These are phyloP conservation scores for Aleiodes leptofemur DNA, from an alignment of 2,888 invertebrate species.

Conservation along the genomic window DNA sequence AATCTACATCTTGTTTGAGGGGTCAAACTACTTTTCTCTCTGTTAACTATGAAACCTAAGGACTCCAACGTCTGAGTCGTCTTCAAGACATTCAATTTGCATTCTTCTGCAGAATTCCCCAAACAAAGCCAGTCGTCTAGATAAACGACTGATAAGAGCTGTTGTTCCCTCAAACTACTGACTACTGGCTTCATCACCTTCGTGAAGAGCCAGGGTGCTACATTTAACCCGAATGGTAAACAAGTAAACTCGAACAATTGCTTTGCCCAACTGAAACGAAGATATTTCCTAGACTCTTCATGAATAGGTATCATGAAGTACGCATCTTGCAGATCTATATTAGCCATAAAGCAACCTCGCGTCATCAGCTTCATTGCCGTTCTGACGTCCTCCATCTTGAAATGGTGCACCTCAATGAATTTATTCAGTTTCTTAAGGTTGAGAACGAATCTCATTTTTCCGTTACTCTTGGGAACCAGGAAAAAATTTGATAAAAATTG, in stretches of 20 bases:
- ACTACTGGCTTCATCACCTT: slow-evolving; percentile 46
- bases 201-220: too few relatives aligned
- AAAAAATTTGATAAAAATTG: too few relatives aligned
- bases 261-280: slow-evolving; percentile 53
- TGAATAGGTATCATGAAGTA: slow-evolving; percentile 51
- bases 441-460: background rate
- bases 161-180: background rate
- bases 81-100: background rate
- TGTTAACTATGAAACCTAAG: slow-evolving; percentile 14
- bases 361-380: background rate
- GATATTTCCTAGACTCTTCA: slow-evolving; percentile 52
- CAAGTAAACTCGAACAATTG: slow-evolving; percentile 26
- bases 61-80: too few relatives aligned
- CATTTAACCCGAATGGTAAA: too few relatives aligned
- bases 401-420: background rate
- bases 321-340: slow-evolving; percentile 42
- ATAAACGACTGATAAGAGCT: slow-evolving; percentile 2
- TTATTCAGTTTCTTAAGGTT: background rate
- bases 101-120: background rate
- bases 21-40: slow-evolving; percentile 24
- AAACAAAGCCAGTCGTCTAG: slow-evolving; percentile 16
- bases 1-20: too few relatives aligned
- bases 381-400: background rate
- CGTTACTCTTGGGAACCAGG: too few relatives aligned
- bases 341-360: background rate